Evolutionary conservation across 2,113 vertebrate genomes (phyloP), one percentile per base, ranked within the genome.

Genomic region (Pachypanchax playfairii): DNA sequence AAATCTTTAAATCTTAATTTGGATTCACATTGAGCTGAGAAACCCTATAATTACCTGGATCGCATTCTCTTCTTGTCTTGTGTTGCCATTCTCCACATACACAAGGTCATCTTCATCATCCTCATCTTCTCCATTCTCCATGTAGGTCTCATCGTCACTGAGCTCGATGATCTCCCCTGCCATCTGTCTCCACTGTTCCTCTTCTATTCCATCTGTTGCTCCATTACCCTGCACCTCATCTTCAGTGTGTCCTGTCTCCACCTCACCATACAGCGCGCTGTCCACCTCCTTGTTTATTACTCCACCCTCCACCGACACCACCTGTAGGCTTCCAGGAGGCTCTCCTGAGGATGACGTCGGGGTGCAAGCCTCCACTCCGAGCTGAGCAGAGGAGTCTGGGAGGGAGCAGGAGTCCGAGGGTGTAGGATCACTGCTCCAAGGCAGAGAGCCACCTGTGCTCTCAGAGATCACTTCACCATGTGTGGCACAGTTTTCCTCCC

Each of bases 51-150:
- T 56, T 67, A 84, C 77, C 85, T 75, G 65, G 58, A 42, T 65
- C 0, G 64, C 36, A 26, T 48, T 31, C 14, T 59, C 73, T 59
- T 26, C 71, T 0, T 44, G 77, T 20, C 18, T 33, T 17, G 18
- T 25, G 4, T 21, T 18, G 2, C 87, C 93, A 1, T 94, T 92
- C 73, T 96, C 96, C 63, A 93, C 85, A 0, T 93, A 95, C 52
- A 96, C 90, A 29, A 97, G 84, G 5, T 98, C 97, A 0, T 98
- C 96, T 5, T 98, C 96, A 0, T 94, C 96, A 10, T 96, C 95
- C 43, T 97, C 94, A 38, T 96, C 94, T 0, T 96, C 94, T 0
- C 88, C 95, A 38, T 95, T 90, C 55, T 90, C 91, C 43, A 89
- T 70, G 61, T 86, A 92, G 68, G 84, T 85, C 80, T 98, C 96